Evolutionary conservation across 2,797 vertebrate species (phyloP), one percentile per base, ranked within the genome.

Genomic region (Chromis chromis): DNA sequence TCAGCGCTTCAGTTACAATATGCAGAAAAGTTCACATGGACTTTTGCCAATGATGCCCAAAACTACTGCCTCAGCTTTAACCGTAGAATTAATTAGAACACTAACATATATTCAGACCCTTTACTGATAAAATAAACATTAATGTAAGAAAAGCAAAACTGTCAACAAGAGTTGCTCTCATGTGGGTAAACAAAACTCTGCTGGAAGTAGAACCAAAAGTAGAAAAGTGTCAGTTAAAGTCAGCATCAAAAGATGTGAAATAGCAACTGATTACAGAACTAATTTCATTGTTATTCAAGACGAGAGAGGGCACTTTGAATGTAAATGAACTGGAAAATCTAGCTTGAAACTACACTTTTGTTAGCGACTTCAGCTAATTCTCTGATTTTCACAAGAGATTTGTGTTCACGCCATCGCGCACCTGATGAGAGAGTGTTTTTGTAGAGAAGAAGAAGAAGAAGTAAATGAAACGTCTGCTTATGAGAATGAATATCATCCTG

Each of bases 201-300:
- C 25, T 13, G 49, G 36, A 36, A 49, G 46, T 9, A 4, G 59
- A 21, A 27, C 19, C 62, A 3, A 24, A 52, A 17, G 21, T 58
- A 24, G 12, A 25, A 36, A 49, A 53, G 33, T 46, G 8, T 3
- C 25, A 56, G 21, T 65, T 21, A 50, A 62, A 63, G 21, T 60
- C 14, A 4, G 40, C 63, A n/a, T 48, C 58, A 78, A 61, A 70
- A 48, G 55, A 65, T 11, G 36, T 24, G 16, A 50, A 70, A 57
- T 27, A 10, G 17, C 36, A 60, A 27, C 46, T 55, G 60, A 74
- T 70, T 61, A 77, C 42, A 40, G 27, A 68, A 54, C 11, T 68
- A 68, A 75, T 65, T 68, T 56, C 64, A 64, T 57, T 79, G 69
- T 69, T 76, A 58, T 67, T 60, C n/a, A 58, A 54, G 31, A 57